phyloP scores from a whole-genome alignment of 2,113 vertebrate species.

The Ictalurus furcatus region DNA sequence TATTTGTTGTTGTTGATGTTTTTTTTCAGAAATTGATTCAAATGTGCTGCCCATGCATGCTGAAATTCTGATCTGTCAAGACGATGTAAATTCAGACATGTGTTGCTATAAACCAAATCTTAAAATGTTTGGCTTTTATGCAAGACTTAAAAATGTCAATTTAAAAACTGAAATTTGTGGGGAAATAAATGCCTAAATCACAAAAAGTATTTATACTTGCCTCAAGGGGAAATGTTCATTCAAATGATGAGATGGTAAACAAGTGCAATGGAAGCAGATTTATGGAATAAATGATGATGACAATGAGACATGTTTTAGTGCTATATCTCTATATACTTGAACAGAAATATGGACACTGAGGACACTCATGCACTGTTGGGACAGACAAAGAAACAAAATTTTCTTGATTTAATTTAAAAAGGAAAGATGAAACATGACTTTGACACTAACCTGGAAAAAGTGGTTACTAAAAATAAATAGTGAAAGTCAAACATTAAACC shows the following conservation, averaged over 20 bases:
- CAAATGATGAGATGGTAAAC: not conserved
- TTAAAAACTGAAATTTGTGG: not conserved
- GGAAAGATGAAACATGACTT: not conserved
- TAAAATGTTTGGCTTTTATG: not conserved
- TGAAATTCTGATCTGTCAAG: conserved; percentile 79
- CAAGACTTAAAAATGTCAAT: not conserved
- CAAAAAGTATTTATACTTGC: no score
- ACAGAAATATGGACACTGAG: not conserved
- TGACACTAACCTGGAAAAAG: not conserved
- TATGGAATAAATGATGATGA: not conserved
- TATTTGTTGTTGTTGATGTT: not conserved
- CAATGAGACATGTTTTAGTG: not conserved
- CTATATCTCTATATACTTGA: not conserved
- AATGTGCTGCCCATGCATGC: conserved; percentile 51
- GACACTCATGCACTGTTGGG: not conserved
- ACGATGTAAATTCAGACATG: not conserved
- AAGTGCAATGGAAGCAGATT: not conserved
- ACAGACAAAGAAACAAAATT: not conserved
- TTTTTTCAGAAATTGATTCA: not conserved
- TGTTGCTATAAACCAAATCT: not conserved
- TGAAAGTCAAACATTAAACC: not conserved
- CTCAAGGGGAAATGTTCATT: no score
- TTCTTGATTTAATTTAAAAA: not conserved
- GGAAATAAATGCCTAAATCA: not conserved
- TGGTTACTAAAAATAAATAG: not conserved